These are phyloP conservation scores for Campoplex capitator DNA, from an alignment of 2,888 invertebrate genomes.

Conservation along the genomic window DNA sequence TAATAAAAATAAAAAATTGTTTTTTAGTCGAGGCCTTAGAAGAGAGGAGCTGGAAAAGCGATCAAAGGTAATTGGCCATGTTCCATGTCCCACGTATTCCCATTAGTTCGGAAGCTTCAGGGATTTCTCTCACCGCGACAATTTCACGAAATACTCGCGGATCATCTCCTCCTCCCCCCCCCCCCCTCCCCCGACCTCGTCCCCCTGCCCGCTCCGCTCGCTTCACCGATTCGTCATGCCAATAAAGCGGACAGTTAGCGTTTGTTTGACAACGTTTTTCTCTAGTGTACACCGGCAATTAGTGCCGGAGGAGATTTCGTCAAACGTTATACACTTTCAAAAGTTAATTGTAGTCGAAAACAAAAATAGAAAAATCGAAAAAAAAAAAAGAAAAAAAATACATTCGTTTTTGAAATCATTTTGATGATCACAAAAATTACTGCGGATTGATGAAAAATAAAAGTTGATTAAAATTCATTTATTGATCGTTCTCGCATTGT, in stretches of 20 bases:
- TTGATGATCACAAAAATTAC: neutral
- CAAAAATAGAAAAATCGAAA: neutral
- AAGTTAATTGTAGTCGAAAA: neutral
- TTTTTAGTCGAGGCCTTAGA: conserved; percentile 14
- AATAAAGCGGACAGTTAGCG: conserved; percentile 32
- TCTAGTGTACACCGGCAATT: conserved; percentile 31
- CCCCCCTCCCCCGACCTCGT: neutral
- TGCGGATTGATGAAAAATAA: too few species aligned
- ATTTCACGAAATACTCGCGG: conserved; percentile 34
- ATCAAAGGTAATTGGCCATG: conserved; percentile 58
- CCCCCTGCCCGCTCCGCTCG: neutral
- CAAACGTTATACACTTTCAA: neutral
- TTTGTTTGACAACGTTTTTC: conserved; percentile 55
- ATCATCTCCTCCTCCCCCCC: conserved; percentile 3
- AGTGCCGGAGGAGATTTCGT: conserved; percentile 8
- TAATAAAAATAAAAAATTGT: neutral
- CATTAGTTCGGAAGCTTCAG: conserved; percentile 34
- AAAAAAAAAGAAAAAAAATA: neutral
- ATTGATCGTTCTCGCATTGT: neutral
- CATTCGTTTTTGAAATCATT: too few species aligned
- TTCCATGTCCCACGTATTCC: conserved; percentile 20
- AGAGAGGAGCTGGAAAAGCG: neutral
- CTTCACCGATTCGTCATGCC: conserved; percentile 6
- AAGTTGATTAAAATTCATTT: neutral
- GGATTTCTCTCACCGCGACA: conserved; percentile 9